phyloP scores from a whole-genome alignment of 2,888 invertebrate species.

The Pammene aurita region DNA sequence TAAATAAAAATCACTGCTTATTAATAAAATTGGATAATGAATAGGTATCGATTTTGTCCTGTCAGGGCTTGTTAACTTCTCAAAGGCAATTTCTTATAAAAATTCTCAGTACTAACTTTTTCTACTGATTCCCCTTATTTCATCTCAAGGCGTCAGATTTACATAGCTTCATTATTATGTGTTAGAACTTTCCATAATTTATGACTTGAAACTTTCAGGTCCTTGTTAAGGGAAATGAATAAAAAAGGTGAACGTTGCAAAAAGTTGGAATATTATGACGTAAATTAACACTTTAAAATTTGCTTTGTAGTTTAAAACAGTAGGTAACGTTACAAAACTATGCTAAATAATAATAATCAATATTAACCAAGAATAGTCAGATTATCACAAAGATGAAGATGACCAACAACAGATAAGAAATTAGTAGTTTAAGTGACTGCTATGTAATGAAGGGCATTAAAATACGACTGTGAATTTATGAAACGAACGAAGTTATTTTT shows the following conservation, averaged over 20 bases:
- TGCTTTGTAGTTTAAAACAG: neutral
- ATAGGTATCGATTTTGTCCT: neutral
- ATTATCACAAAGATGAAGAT: too few species aligned
- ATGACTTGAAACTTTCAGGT: constrained; percentile 28
- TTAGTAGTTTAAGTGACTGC: too few species aligned
- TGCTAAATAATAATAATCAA: too few species aligned
- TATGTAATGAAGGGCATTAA: too few species aligned
- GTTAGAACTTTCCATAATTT: constrained; percentile 31
- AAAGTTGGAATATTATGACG: constrained; percentile 8
- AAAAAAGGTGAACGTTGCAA: constrained; percentile 17
- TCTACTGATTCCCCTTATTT: constrained; percentile 23
- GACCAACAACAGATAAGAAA: too few species aligned
- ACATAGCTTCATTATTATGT: constrained; percentile 34
- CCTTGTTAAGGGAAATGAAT: constrained; percentile 29
- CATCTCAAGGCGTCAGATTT: constrained; percentile 24
- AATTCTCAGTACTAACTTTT: constrained; percentile 9
- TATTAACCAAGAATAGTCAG: too few species aligned
- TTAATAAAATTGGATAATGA: neutral
- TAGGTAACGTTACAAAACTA: too few species aligned
- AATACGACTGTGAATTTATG: too few species aligned
- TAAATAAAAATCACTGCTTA: neutral
- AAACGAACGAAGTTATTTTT: too few species aligned
- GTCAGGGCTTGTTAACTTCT: neutral
- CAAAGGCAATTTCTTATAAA: neutral
- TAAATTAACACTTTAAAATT: constrained; percentile 26